Evolutionary conservation across 2,888 invertebrate genomes (phyloP).

Genomic region (Heliconius ismenius): DNA sequence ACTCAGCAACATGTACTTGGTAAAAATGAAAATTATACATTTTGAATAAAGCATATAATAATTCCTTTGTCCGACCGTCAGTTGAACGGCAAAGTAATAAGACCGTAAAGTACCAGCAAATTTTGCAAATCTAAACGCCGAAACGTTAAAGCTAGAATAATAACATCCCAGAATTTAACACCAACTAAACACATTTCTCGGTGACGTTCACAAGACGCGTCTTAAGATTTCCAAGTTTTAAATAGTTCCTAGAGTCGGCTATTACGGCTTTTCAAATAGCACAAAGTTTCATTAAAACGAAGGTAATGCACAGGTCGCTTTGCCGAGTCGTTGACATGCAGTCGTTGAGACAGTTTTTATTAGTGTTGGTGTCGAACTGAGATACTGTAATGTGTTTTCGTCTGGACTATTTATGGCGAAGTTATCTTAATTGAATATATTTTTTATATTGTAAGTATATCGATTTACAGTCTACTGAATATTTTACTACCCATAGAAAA

Average conservation of each 20-base stretch:
- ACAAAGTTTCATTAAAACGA: slow-evolving; percentile 37
- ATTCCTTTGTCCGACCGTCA: slow-evolving; percentile 6
- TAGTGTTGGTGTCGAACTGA: slow-evolving; percentile 28
- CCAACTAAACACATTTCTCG: slow-evolving; percentile 23
- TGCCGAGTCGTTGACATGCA: slow-evolving; percentile 37
- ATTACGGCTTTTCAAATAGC: slow-evolving; percentile 35
- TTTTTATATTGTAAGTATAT: slow-evolving; percentile 2
- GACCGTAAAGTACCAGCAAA: slow-evolving; percentile 3
- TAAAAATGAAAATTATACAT: slow-evolving; percentile 4
- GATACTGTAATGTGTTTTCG: slow-evolving; percentile 26
- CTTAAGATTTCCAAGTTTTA: slow-evolving; percentile 31
- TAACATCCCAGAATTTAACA: slow-evolving; percentile 20
- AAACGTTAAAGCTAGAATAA: slow-evolving; percentile 16
- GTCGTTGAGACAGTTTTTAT: slow-evolving; percentile 38
- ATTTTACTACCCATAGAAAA: not conserved
- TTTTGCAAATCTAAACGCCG: not conserved
- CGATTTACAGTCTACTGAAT: slow-evolving; percentile 1
- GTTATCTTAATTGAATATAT: slow-evolving; percentile 10
- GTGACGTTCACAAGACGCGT: slow-evolving; percentile 15
- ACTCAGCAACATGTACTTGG: not conserved
- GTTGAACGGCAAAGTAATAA: slow-evolving; percentile 1
- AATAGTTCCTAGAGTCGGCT: slow-evolving; percentile 33
- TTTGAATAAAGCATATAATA: not conserved
- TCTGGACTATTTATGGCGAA: slow-evolving; percentile 12
- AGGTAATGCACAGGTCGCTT: slow-evolving; percentile 35